Base-by-base conservation (phyloP, 2,888 invertebrate genomes). In the Drosophila fungiperda region DNA sequence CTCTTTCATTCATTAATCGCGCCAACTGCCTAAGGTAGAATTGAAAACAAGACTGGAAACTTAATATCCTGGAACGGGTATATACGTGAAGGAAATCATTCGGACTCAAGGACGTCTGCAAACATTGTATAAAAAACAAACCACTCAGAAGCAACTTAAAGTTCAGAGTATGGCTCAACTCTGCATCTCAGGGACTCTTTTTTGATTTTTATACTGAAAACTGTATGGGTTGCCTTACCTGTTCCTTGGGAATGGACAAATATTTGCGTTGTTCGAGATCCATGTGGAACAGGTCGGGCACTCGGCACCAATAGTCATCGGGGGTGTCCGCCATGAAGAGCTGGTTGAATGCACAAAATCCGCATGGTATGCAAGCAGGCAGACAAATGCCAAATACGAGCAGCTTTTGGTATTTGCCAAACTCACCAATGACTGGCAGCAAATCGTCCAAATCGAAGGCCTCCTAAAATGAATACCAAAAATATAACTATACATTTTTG, bases 321-420 rank as follows among this genome's bases (percentile, higher is more conserved):
- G 98, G 98, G 40, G 96, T 95, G 86, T 97, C 96, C n/a, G 97
- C 95, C 97, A 98, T 97, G 93, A 98, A 98, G 42, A 98, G 94
- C 93, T 98, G 98, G 94, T 97, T 98, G 93, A 98, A 98, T 6
- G 98, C 98, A 93, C 97, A 97, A 93, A 97, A 98, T 36, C 97
- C 98, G 89, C 98, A 97, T 0, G 98, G 97, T 83, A 98, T 95
- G 90, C 98, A 97, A 4, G 98, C 97, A 20, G 98, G 97, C 73
- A 98, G 94, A 89, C 98, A 97, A 68, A 98, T 96, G 61, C 98
- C 94, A 95, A 97, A 97, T 29, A 97, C 94, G 72, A 98, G 94
- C 61, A 96, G 94, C 92, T 97, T 97, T 92, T 98, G 98, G 93
- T 98, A 98, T 45, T 95, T 94, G 55, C 98, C 98, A 92, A 98